phyloP scores from a whole-genome alignment of 2,797 vertebrate species.

The Octomys mimax region DNA sequence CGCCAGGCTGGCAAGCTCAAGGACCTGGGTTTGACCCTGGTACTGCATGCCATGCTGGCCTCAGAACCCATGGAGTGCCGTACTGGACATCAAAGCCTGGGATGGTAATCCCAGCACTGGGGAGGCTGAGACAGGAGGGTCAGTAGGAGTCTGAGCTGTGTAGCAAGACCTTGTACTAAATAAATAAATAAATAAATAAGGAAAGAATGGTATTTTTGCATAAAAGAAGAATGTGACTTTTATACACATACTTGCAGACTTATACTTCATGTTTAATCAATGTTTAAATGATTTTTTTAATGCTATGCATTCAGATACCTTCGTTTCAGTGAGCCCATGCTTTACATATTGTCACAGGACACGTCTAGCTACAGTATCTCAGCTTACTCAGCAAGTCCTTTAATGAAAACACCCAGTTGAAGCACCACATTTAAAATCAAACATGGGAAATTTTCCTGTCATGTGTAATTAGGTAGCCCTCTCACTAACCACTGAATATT shows the following conservation, averaged over 20 bases:
- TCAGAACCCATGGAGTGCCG: no score
- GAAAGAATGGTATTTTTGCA: constrained; percentile 15
- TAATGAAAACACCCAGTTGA: constrained; percentile 46
- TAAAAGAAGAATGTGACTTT: not conserved
- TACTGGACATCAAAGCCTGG: no score
- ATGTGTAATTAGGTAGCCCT: not conserved
- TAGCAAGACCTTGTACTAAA: no score
- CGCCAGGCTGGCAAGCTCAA: no score
- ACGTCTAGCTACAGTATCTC: not conserved
- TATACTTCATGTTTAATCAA: constrained; percentile 32
- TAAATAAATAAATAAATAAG: no score
- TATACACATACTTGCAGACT: not conserved
- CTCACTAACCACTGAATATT: not conserved
- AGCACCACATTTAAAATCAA: constrained; percentile 41
- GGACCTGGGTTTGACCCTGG: no score
- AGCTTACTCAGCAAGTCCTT: constrained; percentile 16
- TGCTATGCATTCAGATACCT: not conserved
- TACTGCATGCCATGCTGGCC: no score
- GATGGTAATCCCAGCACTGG: no score
- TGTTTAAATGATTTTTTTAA: not conserved
- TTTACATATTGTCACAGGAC: not conserved
- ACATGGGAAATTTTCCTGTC: constrained; percentile 3
- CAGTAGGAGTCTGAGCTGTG: no score
- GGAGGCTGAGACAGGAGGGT: no score
- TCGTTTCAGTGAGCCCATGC: not conserved